Evolutionary conservation across 2,888 invertebrate genomes (phyloP), one percentile per base, ranked within the genome.

Genomic region (Conistra vaccinii): DNA sequence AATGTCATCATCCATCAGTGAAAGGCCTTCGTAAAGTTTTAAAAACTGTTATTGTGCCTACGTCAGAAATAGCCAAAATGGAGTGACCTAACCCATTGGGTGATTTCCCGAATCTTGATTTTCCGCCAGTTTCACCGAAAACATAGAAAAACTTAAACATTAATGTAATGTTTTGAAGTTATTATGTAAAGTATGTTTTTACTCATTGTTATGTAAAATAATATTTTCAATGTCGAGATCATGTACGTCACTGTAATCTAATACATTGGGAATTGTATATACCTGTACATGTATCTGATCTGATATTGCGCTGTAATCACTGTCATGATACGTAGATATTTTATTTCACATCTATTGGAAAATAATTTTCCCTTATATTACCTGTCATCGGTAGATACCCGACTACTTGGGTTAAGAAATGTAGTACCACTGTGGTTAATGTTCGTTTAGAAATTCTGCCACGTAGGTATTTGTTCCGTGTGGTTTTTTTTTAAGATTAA

Each of bases 151-250:
- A 29, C 39, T 2, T 4, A 23, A 39, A 62, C 6, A 48, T 45
- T 3, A 39, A 23, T 45, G 32, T 61, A 32, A 68, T 65, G 32
- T 60, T 65, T 68, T 55, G 53, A 63, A n/a, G 42, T 48, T 42
- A 60, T 55, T 80, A 68, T 32, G 53, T 76, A 68, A 71, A 60
- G 35, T 57, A 60, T 48, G 66, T 81, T 73, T 81, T 81, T 68
- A 42, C 66, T n/a, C 42, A n/a, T 32, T 79, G 79, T 69, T 69
- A 66, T 76, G 82, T 76, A 79, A 79, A 82, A 79, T 51, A 76
- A 82, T 82, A 82, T 70, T 78, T 81, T 81, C 81, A 78, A 81
- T 81, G 81, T 68, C 70, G 63, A 78, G 78, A 68, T 78, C 39
- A 60, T n/a, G 32, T 53, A 78, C 81, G 81, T 81, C 81, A 81